Percentiles rank a stretch among this genome's conserved stretches.
phyloP scores from a whole-genome alignment of 2,113 vertebrate genomes.

The Psophia crepitans region DNA sequence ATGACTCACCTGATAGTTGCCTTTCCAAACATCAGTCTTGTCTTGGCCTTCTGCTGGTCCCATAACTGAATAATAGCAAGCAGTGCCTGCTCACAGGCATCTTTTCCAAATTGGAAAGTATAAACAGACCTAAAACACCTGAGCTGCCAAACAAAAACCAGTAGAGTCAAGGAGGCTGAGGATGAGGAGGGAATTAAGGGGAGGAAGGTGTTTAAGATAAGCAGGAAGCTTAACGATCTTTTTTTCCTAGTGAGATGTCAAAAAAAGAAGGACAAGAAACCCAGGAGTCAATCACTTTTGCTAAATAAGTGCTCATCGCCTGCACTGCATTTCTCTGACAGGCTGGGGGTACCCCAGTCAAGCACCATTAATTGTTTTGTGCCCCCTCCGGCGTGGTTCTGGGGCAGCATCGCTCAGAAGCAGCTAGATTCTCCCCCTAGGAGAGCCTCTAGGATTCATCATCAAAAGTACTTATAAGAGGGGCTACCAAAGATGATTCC shows the following conservation, averaged over 20 bases:
- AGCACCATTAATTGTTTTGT: background rate
- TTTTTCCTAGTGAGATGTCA: background rate
- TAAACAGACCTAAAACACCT: background rate
- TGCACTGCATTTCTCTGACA: background rate
- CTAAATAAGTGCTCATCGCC: background rate
- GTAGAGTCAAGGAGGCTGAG: background rate
- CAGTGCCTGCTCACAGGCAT: background rate
- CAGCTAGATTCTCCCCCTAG: background rate
- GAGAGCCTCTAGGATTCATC: fast-evolving
- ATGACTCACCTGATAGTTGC: background rate
- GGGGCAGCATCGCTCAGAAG: background rate
- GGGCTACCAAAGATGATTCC: background rate
- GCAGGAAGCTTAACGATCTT: background rate
- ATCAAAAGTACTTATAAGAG: background rate
- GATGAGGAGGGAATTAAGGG: background rate
- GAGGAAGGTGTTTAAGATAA: background rate
- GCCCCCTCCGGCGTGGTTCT: background rate
- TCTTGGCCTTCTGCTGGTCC: background rate
- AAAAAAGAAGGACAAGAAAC: background rate
- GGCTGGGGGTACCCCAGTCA: background rate
- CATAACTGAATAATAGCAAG: background rate
- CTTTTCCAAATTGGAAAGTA: background rate
- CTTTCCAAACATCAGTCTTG: background rate
- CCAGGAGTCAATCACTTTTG: background rate
- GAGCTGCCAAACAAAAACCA: background rate